Conservation (phyloP, 1,140 invertebrate species). For the Pseudobourletiella spinata region DNA sequence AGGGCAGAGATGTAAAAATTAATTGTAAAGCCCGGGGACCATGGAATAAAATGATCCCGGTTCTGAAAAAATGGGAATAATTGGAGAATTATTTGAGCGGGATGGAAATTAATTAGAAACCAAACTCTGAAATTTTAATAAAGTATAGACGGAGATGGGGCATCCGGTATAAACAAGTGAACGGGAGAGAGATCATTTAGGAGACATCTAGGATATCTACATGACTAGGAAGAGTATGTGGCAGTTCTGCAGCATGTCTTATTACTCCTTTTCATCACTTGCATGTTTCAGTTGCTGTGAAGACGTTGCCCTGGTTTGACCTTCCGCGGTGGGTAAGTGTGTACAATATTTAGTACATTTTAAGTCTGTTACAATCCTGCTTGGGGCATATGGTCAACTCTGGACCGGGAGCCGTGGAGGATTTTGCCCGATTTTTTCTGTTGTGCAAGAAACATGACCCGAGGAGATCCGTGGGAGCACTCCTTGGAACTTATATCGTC, state of each 20-base stretch:
- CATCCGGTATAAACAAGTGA: too few species aligned
- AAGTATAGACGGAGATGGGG: too few species aligned
- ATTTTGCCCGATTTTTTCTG: background rate
- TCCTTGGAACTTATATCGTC: background rate
- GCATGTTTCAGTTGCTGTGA: conserved; percentile 27
- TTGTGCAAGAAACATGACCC: background rate
- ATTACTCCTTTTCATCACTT: conserved; percentile 4
- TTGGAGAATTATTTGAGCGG: too few species aligned
- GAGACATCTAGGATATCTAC: background rate
- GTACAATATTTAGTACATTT: too few species aligned
- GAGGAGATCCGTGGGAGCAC: background rate
- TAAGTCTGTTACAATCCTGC: background rate
- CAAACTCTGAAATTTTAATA: too few species aligned
- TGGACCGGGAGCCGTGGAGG: too few species aligned
- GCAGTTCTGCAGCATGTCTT: background rate
- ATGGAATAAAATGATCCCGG: too few species aligned
- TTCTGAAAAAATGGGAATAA: too few species aligned
- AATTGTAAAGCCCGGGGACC: too few species aligned
- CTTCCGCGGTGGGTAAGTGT: conserved; percentile 7
- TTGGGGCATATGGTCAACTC: background rate
- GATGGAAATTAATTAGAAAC: too few species aligned
- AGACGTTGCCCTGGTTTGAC: conserved; percentile 35
- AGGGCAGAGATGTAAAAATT: too few species aligned
- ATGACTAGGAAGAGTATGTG: background rate
- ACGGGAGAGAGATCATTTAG: background rate